Base-by-base conservation (phyloP, 64 coral and sea anemone genomes). In the Trachythela sp. region DNA sequence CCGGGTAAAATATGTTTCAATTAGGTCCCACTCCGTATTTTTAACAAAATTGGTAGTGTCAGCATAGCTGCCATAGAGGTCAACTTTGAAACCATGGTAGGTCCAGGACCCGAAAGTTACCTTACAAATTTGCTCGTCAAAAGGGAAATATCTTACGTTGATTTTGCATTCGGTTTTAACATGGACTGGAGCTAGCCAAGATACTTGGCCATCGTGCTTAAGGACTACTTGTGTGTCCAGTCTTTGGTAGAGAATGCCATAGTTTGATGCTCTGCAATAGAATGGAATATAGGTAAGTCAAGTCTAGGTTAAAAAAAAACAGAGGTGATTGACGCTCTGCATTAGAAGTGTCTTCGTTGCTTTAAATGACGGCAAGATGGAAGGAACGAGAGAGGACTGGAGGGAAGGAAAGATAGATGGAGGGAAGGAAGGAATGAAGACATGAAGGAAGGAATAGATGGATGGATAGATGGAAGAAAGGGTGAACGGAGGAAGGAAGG, bases 81-180 rank as follows among this genome's bases (percentile, higher is more conserved):
- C 88, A 8, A 89, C 70, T 49, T 89, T 89, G 2, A 77, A 50
- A 37, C 88, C 88, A 27, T 89, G 88, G 17, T 89, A 84, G 14
- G 88, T 89, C 88, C 88, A 89, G 13, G 51, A 35, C 9, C 88
- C 88, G 24, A 89, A 89, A 14, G 88, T 89, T 13, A 89, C 38
- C 71, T 89, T 80, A 5, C 88, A 89, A 37, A 51, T 52, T 83
- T 89, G 88, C 50, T 72, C 77, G 40, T 89, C 88, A 34, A 89
- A 89, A 18, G 88, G 88, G 18, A 89, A 89, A 36, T 89, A 89
- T 9, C 40, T 89, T 20, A 89, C 77, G 31, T 89, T 77, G 34
- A 89, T 75, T 49, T 89, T 89, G 45, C 88, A 89, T 34, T 72
- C 72, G 20, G 56, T 89, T 39, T 89, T 89, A 9, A 83, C 50